Conservation (phyloP, 1,140 invertebrate genomes). For the Diplogasteroides magnus region DNA sequence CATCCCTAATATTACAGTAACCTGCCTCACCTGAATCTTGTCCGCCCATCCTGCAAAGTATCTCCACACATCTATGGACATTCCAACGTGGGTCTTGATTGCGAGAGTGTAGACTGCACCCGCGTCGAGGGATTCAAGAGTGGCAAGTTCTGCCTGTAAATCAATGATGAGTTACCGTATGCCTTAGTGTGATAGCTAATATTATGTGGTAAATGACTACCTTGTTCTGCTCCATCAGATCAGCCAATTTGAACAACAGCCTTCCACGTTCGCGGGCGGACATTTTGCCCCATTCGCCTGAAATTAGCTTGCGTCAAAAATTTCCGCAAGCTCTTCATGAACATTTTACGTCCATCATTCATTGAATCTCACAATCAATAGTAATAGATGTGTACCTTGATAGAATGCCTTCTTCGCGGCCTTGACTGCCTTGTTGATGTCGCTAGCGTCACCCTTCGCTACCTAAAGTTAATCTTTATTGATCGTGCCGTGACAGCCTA, state of each 20-base stretch:
- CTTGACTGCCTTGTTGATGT: conserved; percentile 79
- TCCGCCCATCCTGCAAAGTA: conserved; percentile 70
- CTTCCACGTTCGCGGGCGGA: conserved; percentile 74
- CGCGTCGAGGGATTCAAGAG: conserved; percentile 82
- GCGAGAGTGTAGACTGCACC: conserved; percentile 91
- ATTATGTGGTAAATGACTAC: neutral
- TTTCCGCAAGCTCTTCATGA: too few species aligned
- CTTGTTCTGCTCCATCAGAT: conserved; percentile 85
- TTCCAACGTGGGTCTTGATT: conserved; percentile 84
- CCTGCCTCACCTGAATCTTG: conserved; percentile 57
- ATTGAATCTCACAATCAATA: too few species aligned
- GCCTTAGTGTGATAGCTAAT: neutral
- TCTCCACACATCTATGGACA: conserved; percentile 85
- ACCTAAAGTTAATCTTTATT: conserved; percentile 60
- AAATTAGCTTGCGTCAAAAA: neutral
- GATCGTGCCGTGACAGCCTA: too few species aligned
- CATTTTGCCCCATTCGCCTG: conserved; percentile 79
- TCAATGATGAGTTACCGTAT: neutral
- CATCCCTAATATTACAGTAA: neutral
- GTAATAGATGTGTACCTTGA: too few species aligned
- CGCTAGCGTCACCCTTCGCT: conserved; percentile 69
- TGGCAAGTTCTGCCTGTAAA: conserved; percentile 75
- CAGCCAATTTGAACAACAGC: conserved; percentile 73
- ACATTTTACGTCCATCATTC: too few species aligned
- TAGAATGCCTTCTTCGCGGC: conserved; percentile 77